Evolutionary conservation across 1,140 invertebrate genomes (phyloP).

Genomic region (Paraescarpia echinospica): DNA sequence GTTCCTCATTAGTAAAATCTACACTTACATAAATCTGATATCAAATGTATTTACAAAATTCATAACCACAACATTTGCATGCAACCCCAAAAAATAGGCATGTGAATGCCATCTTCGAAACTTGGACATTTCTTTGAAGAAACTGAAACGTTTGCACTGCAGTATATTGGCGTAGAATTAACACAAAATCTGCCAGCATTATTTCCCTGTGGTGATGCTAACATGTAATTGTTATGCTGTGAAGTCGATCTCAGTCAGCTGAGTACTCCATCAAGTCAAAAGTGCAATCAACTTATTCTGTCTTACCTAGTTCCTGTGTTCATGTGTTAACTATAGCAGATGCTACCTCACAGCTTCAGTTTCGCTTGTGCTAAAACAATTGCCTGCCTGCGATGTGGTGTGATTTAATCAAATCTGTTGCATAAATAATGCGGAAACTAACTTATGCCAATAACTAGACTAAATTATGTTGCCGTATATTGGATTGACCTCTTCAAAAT

Average conservation of each 20-base stretch:
- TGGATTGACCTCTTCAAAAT: neutral
- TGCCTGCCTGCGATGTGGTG: neutral
- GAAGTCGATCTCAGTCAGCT: neutral
- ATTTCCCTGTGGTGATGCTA: too few relatives aligned
- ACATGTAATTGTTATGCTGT: neutral
- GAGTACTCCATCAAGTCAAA: neutral
- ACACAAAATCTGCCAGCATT: too few relatives aligned
- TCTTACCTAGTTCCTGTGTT: neutral
- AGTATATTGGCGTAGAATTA: too few relatives aligned
- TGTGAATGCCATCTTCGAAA: too few relatives aligned
- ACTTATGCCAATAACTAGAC: neutral
- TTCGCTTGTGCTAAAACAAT: neutral
- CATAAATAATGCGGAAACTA: neutral
- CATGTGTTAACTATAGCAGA: neutral
- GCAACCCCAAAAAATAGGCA: too few relatives aligned
- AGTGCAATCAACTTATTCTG: neutral
- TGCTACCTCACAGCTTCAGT: neutral
- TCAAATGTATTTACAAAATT: too few relatives aligned
- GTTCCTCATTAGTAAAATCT: too few relatives aligned
- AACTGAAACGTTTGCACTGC: too few relatives aligned
- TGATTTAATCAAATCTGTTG: neutral
- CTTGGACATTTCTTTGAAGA: too few relatives aligned
- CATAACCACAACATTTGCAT: too few relatives aligned
- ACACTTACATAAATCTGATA: too few relatives aligned
- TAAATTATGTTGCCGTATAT: neutral